phyloP scores from a whole-genome alignment of 2,888 invertebrate genomes.

The Thecophora atra region DNA sequence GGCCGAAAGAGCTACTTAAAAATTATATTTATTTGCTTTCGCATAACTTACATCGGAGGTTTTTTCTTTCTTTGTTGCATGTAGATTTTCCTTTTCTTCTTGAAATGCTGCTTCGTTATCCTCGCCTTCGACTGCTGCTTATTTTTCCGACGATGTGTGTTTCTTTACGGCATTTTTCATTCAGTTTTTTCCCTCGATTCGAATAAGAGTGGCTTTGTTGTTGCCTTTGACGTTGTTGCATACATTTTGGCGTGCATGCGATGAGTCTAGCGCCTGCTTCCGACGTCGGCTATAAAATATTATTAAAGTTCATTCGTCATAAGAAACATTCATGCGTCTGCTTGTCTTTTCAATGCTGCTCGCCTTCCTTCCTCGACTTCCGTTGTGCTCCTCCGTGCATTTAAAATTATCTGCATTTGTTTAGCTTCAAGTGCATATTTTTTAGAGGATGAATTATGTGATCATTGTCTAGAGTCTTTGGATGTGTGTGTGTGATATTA shows the following conservation, averaged over 20 bases:
- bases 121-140: no score
- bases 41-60: no score
- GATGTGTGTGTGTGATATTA: neutral
- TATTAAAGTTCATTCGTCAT: constrained; percentile 30
- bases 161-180: neutral
- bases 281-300: constrained; percentile 16
- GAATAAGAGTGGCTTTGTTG: neutral
- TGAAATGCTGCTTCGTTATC: no score
- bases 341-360: neutral
- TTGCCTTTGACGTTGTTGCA: constrained; percentile 2
- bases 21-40: no score
- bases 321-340: neutral
- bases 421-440: no score
- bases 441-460: no score
- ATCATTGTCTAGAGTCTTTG: neutral
- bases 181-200: neutral
- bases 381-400: neutral
- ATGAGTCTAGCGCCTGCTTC: neutral
- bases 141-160: neutral
- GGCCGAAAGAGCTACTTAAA: no score
- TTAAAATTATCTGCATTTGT: neutral
- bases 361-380: neutral
- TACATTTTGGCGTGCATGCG: constrained; percentile 15
- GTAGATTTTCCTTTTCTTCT: no score
- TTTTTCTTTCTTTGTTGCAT: no score